Percentiles rank a stretch among this genome's conserved stretches.
Conservation (phyloP, 2,113 vertebrate species). For the Camelus dromedarius region DNA sequence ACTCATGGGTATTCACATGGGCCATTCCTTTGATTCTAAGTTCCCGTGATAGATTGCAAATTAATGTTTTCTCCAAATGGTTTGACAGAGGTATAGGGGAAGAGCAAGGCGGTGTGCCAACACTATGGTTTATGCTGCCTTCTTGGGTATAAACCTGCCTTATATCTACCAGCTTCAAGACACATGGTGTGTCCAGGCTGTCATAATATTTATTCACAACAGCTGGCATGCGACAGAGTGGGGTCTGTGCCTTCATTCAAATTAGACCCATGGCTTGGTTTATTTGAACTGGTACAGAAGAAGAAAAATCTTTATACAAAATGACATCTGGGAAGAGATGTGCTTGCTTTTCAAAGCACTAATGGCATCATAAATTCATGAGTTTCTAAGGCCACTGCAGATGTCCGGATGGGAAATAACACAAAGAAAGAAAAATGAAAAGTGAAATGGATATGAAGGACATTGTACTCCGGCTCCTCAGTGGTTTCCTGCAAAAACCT, state of each 20-base stretch:
- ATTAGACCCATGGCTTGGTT: constrained; percentile 71
- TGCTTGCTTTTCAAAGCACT: constrained; percentile 67
- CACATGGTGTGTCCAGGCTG: constrained; percentile 52
- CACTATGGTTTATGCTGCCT: background rate
- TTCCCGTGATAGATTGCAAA: background rate
- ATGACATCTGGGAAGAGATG: constrained; percentile 74
- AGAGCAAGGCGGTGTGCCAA: background rate
- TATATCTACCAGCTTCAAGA: background rate
- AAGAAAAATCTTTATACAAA: constrained; percentile 71
- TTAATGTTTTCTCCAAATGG: background rate
- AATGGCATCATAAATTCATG: constrained; percentile 65
- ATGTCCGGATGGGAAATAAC: constrained; percentile 53
- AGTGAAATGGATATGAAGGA: background rate
- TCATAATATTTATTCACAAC: constrained; percentile 79
- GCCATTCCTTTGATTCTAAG: background rate
- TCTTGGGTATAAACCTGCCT: background rate
- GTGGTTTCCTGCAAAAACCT: background rate
- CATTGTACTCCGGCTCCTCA: background rate
- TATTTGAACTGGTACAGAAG: constrained; percentile 76
- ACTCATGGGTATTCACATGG: background rate
- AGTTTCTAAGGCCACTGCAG: constrained; percentile 24
- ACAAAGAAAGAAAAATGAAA: background rate
- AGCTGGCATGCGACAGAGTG: constrained; percentile 70
- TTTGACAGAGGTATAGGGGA: background rate
- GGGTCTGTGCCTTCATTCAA: constrained; percentile 65